These are phyloP conservation scores for Lamproptera curius DNA, from an alignment of 2,888 invertebrate genomes.

Conservation along the genomic window DNA sequence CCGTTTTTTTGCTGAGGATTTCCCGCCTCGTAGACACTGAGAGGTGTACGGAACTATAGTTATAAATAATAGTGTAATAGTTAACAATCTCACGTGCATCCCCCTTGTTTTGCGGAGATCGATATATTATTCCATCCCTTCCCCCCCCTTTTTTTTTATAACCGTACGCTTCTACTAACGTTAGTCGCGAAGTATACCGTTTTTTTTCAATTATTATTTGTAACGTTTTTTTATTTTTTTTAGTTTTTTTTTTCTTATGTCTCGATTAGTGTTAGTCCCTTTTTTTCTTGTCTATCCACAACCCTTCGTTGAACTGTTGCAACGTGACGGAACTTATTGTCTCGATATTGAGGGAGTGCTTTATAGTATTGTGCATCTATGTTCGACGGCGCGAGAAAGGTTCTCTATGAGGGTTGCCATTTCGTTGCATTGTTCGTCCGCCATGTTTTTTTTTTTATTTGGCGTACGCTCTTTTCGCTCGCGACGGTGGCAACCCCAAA, in stretches of 20 bases:
- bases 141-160: slow-evolving; percentile 41
- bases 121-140: slow-evolving; percentile 23
- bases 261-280: slow-evolving; percentile 26
- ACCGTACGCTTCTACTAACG: slow-evolving; percentile 75
- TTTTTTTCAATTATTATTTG: slow-evolving; percentile 33
- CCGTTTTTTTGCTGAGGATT: no score
- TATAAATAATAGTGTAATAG: no score
- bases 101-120: slow-evolving; percentile 58
- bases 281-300: slow-evolving; percentile 76
- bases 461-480: no score
- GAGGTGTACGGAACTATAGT: slow-evolving; percentile 56
- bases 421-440: no score
- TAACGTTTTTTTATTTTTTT: background rate
- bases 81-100: slow-evolving; percentile 71
- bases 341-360: slow-evolving; percentile 53
- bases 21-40: slow-evolving; percentile 35
- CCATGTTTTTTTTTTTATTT: slow-evolving; percentile 1
- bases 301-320: slow-evolving; percentile 62
- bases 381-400: slow-evolving; percentile 62
- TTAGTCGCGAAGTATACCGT: slow-evolving; percentile 58
- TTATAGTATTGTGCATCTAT: slow-evolving; percentile 76
- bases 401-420: slow-evolving; percentile 39
- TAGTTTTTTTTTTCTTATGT: slow-evolving; percentile 26
- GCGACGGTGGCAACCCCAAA: slow-evolving; percentile 40
- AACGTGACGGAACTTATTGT: slow-evolving; percentile 53